Evolutionary conservation across 2,888 invertebrate species (phyloP), one percentile per base, ranked within the genome.

Genomic region (Drosophila basisetae): DNA sequence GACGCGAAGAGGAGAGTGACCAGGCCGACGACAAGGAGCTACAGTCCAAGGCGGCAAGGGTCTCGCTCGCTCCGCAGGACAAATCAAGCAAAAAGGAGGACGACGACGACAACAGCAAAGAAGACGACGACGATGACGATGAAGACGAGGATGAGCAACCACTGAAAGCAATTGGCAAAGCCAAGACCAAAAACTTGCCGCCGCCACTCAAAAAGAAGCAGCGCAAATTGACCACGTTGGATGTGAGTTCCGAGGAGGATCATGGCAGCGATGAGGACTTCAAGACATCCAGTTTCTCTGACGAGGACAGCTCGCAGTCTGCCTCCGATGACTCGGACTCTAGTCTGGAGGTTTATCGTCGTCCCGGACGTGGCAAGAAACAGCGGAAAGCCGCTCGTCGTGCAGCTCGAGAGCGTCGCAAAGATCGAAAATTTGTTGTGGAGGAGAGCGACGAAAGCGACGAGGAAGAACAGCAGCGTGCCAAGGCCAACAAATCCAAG

Each of bases 181-280:
- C 90, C 0, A 91, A 91, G 52, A 62, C 9, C 9, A 58, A 3
- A 84, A 76, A 30, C 18, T 59, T 4, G 79, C 87, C 84, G 16
- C 84, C 81, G 16, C 74, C 78, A 9, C 83, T 91, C 18, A 94
- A 94, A 78, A 95, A 96, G 91, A 97, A 97, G 88, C 94, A 96
- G 41, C 94, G 97, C 35, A 96, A 97, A 84, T 93, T 98, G 52
- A 97, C 97, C 91, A 96, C 96, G 56, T 93, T 98, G 61, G 97
- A 97, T 84, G 95, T 96, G n/a, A 95, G 96, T 52, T 97, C 96
- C 49, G 96, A 97, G 91, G 92, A 92, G 52, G 97, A 97, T 79
- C 96, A 97, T 92, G 96, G 95, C 67, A 97, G 96, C 0, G 98
- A 98, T 90, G 98, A 98, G 92, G 98, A 98, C 93, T 98, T 98